Conservation (phyloP, 2,888 invertebrate genomes). For the Eurois occulta region DNA sequence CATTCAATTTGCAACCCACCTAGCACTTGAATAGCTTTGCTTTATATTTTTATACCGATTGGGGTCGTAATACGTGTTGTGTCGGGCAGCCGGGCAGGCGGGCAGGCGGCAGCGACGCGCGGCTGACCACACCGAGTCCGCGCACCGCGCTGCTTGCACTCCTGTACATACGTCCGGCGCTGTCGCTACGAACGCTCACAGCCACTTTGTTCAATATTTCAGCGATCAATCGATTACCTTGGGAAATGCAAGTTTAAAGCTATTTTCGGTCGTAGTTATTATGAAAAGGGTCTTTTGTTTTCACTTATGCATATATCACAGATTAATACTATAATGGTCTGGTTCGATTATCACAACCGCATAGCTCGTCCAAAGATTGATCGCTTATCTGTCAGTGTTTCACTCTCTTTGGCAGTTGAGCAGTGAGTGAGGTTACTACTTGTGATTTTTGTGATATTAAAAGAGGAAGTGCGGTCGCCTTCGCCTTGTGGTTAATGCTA, state of each 20-base stretch:
- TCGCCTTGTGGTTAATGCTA: background rate
- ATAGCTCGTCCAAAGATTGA: background rate
- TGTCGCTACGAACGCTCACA: background rate
- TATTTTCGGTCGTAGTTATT: background rate
- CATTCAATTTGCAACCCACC: background rate
- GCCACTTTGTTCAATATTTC: background rate
- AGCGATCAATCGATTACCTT: constrained; percentile 5
- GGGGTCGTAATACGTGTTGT: background rate
- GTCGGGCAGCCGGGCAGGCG: background rate
- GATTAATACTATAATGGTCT: background rate
- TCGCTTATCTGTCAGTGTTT: constrained; percentile 7
- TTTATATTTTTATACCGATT: background rate
- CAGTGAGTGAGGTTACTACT: background rate
- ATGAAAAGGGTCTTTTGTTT: background rate
- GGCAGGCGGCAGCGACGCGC: background rate
- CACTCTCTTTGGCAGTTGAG: background rate
- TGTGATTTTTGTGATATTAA: constrained; percentile 1
- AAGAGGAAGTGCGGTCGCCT: constrained; percentile 1
- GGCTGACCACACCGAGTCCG: constrained; percentile 1
- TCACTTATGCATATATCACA: background rate
- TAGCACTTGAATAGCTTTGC: background rate
- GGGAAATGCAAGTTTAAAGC: background rate
- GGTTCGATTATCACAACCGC: background rate
- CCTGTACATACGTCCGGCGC: background rate
- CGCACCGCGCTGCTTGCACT: constrained; percentile 15